Base-by-base conservation (phyloP, 2,797 vertebrate species). In the Acestrorhynchus altus region DNA sequence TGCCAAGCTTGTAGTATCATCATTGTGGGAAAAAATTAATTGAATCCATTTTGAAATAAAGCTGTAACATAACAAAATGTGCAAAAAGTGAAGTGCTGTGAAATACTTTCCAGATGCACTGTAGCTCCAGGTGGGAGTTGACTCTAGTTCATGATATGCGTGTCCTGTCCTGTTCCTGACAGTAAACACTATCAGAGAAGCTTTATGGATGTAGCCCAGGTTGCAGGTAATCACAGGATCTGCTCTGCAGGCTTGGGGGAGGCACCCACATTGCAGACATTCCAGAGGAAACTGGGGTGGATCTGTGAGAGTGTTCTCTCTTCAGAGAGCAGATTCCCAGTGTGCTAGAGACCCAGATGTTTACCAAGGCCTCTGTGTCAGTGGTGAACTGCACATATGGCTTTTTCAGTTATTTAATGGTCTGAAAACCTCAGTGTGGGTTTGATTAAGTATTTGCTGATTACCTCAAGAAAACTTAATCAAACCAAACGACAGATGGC, bases 211-310 rank as follows among this genome's bases (percentile, higher is more conserved):
- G 57, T 6, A 72, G 72, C 84, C 74, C 64, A 86, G 79, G 86
- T 83, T 84, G 81, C 85, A 91, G 89, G 88, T 90, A 87, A 81
- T 84, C 47, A 2, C 77, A 80, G 69, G 22, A 78, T 84, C 83
- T 16, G 22, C 18, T 72, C 22, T 74, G 44, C 82, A 76, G 82
- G 83, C 84, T 81, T 47, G 20, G 46, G 61, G 47, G 47, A 67
- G 28, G 52, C 54, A 59, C 49, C 57, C 77, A 81, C 89, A 92
- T 90, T 86, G 88, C 89, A 88, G 84, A 90, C 92, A 93, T 92
- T 92, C 93, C 92, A 86, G 84, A 87, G 86, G 83, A 91, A 85
- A 81, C 57, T 80, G 87, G 87, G 89, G 83, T 88, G 85, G 88
- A 90, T 90, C 88, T 88, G n/a, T 74, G 56, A 18, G 12, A 39